A percentile compares a stretch with the other conserved stretches of the same genome.
Evolutionary conservation across 1,140 invertebrate species (phyloP).

Genomic region (Penaeus chinensis): DNA sequence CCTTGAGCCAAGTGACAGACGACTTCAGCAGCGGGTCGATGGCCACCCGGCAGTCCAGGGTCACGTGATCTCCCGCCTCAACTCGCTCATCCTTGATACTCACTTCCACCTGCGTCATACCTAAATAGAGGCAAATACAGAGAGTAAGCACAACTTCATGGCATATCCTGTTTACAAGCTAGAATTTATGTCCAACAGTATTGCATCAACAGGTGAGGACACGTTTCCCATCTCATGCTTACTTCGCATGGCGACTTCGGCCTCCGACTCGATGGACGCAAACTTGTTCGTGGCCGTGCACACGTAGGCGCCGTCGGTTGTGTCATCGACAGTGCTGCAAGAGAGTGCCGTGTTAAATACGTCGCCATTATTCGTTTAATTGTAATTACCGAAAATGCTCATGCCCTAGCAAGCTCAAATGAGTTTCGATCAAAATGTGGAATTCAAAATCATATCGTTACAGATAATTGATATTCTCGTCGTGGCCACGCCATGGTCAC

Average conservation of each 20-base stretch:
- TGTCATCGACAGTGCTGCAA: slow-evolving; percentile 48
- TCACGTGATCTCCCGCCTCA: slow-evolving; percentile 45
- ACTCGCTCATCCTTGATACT: slow-evolving; percentile 19
- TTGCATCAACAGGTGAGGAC: too few relatives aligned
- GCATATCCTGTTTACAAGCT: too few relatives aligned
- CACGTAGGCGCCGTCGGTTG: slow-evolving; percentile 41
- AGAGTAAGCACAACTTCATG: too few relatives aligned
- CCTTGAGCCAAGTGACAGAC: slow-evolving; percentile 53
- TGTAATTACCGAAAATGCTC: neutral
- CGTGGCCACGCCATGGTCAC: too few relatives aligned
- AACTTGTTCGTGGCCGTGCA: slow-evolving; percentile 61
- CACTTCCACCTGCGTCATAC: slow-evolving; percentile 30
- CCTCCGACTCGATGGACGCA: slow-evolving; percentile 33
- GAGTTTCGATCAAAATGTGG: too few relatives aligned
- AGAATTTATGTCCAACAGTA: neutral
- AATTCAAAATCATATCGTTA: too few relatives aligned
- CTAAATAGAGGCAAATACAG: slow-evolving; percentile 5
- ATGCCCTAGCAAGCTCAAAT: neutral
- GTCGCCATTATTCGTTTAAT: neutral
- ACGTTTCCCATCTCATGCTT: neutral
- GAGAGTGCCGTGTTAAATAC: neutral
- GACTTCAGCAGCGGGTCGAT: slow-evolving; percentile 36
- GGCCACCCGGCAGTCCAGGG: slow-evolving; percentile 42
- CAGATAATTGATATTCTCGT: too few relatives aligned
- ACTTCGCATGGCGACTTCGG: slow-evolving; percentile 39